Evolutionary conservation across 2,113 vertebrate genomes (phyloP).

Genomic region (Ginglymostoma cirratum): DNA sequence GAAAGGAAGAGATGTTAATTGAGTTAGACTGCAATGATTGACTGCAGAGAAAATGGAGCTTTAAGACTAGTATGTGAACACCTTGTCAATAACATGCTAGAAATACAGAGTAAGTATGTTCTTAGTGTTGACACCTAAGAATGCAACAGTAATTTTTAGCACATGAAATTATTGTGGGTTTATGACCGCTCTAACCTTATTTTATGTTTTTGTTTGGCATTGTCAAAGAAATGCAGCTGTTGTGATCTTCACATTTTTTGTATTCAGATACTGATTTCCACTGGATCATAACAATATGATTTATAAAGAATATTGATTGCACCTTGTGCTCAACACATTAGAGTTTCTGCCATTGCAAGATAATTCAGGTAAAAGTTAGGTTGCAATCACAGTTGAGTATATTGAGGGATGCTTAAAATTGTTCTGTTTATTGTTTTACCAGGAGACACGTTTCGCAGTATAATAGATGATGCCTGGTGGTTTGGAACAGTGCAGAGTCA

Average conservation of each 20-base stretch:
- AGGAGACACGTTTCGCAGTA: constrained; percentile 92
- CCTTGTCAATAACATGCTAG: neutral
- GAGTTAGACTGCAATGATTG: neutral
- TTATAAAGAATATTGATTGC: neutral
- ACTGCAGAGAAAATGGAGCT: neutral
- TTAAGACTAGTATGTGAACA: neutral
- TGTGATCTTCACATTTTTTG: neutral
- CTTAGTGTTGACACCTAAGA: neutral
- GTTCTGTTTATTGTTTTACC: constrained; percentile 5
- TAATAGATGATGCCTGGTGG: constrained; percentile 98
- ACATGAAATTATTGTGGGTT: neutral
- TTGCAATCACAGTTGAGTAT: neutral
- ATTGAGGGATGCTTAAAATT: neutral
- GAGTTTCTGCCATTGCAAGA: neutral
- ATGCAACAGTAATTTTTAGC: neutral
- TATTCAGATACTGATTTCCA: neutral
- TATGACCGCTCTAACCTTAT: neutral
- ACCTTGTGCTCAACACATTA: neutral
- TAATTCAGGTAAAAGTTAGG: neutral
- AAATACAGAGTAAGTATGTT: neutral
- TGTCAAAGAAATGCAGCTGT: neutral
- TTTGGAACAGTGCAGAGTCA: constrained; percentile 91
- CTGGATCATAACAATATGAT: neutral
- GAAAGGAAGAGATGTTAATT: neutral
- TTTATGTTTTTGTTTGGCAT: neutral